Conservation (phyloP, 2,888 invertebrate genomes). For the Aradus depressus region DNA sequence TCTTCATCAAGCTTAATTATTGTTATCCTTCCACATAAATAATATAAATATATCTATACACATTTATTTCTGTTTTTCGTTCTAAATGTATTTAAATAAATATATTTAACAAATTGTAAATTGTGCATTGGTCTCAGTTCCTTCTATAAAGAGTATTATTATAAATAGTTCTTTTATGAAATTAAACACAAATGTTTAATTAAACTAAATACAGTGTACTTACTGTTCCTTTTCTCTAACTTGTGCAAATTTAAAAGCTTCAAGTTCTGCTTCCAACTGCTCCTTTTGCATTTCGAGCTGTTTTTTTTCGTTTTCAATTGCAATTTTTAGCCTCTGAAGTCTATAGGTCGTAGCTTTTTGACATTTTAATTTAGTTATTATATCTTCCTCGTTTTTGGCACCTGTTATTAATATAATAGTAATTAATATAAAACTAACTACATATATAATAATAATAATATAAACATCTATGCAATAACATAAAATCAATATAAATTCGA, state of each 20-base stretch:
- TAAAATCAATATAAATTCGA: neutral
- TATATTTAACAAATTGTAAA: no score
- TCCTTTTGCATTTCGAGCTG: constrained; percentile 55
- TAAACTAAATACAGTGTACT: constrained; percentile 33
- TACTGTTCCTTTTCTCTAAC: constrained; percentile 71
- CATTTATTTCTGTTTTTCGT: no score
- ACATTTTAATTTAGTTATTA: constrained; percentile 57
- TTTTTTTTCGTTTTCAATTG: constrained; percentile 62
- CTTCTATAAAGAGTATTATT: no score
- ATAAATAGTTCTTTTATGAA: neutral
- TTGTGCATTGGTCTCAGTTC: no score
- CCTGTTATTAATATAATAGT: constrained; percentile 39
- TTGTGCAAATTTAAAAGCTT: constrained; percentile 66
- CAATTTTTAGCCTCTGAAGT: constrained; percentile 55
- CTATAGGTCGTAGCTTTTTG: constrained; percentile 63
- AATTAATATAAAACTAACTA: no score
- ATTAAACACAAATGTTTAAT: neutral
- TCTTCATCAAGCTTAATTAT: no score
- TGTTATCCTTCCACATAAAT: no score
- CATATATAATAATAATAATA: neutral
- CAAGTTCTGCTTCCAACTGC: constrained; percentile 53
- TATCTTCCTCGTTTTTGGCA: constrained; percentile 61
- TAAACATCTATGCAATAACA: no score
- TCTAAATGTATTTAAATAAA: no score
- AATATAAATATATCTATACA: no score